Percentiles rank a stretch among this genome's conserved stretches.
These are phyloP conservation scores for Siderastrea siderea DNA, from an alignment of 92 coral and sea anemone species.

Conservation along the genomic window DNA sequence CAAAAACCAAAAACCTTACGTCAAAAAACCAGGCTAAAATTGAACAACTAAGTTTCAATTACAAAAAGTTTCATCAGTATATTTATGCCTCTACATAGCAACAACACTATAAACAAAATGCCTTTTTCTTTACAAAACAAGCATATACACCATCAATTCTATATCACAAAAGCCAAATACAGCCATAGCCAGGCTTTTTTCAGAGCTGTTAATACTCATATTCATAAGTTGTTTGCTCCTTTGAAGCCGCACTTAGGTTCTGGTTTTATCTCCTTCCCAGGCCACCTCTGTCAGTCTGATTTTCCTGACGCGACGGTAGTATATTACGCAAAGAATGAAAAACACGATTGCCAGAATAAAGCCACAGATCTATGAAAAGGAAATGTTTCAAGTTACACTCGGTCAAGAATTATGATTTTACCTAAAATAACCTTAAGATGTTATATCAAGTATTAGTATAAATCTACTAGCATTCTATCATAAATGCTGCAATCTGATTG, in stretches of 20 bases:
- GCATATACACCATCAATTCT: not conserved
- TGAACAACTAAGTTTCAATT: not conserved
- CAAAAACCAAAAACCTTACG: not conserved
- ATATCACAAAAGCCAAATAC: not conserved
- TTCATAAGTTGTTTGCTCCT: not conserved
- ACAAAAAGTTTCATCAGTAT: not conserved
- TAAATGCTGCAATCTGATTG: no score
- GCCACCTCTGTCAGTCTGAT: slow-evolving; percentile 95
- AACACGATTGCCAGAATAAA: slow-evolving; percentile 89
- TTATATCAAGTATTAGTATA: no score
- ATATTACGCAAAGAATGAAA: slow-evolving; percentile 89
- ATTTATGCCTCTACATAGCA: not conserved
- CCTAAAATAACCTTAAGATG: no score
- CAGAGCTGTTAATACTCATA: not conserved
- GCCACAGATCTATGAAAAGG: slow-evolving; percentile 82
- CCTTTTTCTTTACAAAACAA: not conserved
- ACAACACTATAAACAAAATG: not conserved
- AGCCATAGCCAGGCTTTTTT: not conserved
- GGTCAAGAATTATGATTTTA: not conserved
- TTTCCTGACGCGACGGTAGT: slow-evolving; percentile 95
- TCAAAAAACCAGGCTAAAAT: no score
- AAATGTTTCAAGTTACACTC: not conserved
- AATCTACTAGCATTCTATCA: no score
- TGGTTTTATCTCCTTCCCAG: slow-evolving; percentile 82
- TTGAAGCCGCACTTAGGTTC: slow-evolving; percentile 5